These are phyloP conservation scores for Ephialtes manifestator DNA, from an alignment of 2,888 invertebrate genomes.

Conservation along the genomic window DNA sequence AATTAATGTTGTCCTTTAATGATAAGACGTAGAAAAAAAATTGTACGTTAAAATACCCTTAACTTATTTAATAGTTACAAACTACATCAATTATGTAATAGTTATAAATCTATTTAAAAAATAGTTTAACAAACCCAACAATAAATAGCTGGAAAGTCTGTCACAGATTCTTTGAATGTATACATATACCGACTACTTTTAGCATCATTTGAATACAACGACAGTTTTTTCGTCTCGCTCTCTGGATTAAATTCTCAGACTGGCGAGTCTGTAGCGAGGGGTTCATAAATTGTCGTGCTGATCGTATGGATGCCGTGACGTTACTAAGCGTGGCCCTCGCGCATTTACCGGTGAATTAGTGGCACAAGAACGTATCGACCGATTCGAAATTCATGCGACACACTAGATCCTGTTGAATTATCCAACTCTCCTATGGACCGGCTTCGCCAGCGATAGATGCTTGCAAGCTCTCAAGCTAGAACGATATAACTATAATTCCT, in stretches of 20 bases:
- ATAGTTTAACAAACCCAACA: no score
- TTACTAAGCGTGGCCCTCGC: neutral
- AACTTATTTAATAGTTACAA: no score
- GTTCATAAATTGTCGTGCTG: conserved; percentile 56
- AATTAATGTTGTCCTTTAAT: no score
- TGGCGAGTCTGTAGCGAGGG: conserved; percentile 15
- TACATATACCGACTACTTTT: neutral
- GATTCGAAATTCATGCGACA: conserved; percentile 49
- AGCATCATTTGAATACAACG: conserved; percentile 22
- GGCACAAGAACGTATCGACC: conserved; percentile 45
- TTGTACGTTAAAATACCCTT: no score
- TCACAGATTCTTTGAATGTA: no score
- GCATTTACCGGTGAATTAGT: conserved; percentile 48
- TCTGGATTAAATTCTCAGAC: conserved; percentile 47
- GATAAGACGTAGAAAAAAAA: no score
- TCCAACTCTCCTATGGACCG: conserved; percentile 1
- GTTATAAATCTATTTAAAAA: no score
- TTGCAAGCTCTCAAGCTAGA: conserved; percentile 16
- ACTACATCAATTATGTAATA: no score
- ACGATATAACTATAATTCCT: conserved; percentile 36
- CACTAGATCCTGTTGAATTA: conserved; percentile 30
- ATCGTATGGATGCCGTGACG: conserved; percentile 10
- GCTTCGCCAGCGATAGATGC: conserved; percentile 7
- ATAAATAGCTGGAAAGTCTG: no score
- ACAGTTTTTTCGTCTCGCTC: conserved; percentile 18